Conservation (phyloP, 2,888 invertebrate genomes). For the Drosophila niveifrons region DNA sequence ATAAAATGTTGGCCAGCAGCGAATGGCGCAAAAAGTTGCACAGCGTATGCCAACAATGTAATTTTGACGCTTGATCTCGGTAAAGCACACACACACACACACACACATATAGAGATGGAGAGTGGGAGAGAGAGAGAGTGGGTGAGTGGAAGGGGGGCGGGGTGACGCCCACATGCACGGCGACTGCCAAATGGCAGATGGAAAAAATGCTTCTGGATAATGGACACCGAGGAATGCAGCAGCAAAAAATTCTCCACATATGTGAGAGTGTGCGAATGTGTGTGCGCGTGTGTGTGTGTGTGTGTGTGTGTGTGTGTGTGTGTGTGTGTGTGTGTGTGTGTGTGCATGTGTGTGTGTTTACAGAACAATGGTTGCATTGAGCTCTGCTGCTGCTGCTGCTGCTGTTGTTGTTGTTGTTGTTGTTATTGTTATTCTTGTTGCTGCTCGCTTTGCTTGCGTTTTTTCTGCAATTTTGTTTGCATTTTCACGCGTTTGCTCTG, state of each 20-base stretch:
- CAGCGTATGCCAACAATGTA: conserved; percentile 80
- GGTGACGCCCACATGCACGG: conserved; percentile 18
- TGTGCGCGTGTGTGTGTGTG: conserved; percentile 9
- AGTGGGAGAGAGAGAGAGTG: not conserved
- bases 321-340: conserved; percentile 10
- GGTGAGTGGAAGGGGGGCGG: not conserved
- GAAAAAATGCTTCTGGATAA: conserved; percentile 57
- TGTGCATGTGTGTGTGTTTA: conserved; percentile 39
- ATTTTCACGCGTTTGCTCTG: conserved; percentile 55
- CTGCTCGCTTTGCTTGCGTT: conserved; percentile 52
- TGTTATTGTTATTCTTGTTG: conserved; percentile 17
- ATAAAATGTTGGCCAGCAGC: conserved; percentile 49
- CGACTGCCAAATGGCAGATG: conserved; percentile 66
- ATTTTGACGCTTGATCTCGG: conserved; percentile 80
- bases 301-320: conserved; percentile 16
- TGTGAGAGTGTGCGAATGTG: conserved; percentile 20
- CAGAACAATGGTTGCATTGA: conserved; percentile 58
- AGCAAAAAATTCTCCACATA: conserved; percentile 29
- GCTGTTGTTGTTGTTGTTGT: not conserved
- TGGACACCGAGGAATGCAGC: conserved; percentile 72
- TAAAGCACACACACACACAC: conserved; percentile 33
- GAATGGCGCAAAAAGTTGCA: conserved; percentile 53
- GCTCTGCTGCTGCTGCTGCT: conserved; percentile 20
- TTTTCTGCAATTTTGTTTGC: conserved; percentile 53
- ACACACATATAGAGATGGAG: not conserved